phyloP scores from a whole-genome alignment of 2,888 invertebrate genomes.

The Cephus spinipes region DNA sequence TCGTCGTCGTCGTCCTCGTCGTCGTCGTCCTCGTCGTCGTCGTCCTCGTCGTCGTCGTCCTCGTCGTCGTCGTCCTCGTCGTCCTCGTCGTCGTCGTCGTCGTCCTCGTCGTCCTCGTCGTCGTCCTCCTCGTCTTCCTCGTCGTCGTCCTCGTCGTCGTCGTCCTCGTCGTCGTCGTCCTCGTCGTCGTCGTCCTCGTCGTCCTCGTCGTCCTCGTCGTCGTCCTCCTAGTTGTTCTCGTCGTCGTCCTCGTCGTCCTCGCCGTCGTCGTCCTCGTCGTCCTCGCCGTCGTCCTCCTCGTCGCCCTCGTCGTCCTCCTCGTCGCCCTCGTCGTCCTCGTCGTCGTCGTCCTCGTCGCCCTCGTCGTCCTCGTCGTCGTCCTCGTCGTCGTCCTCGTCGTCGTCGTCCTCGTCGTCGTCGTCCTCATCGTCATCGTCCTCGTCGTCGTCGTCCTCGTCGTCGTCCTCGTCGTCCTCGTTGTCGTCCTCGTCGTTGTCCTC shows the following conservation, averaged over 20 bases:
- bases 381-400: background rate
- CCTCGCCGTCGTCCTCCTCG: too few species aligned
- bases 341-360: too few species aligned
- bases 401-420: too few species aligned
- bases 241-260: background rate
- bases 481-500: too few species aligned
- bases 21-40: background rate
- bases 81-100: background rate
- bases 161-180: background rate
- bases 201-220: background rate
- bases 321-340: too few species aligned
- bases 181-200: background rate
- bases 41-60: background rate
- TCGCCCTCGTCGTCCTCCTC: too few species aligned
- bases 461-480: background rate
- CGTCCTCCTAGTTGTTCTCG: too few species aligned
- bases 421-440: background rate
- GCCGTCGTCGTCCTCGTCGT: too few species aligned
- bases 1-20: conserved; percentile 6
- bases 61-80: background rate
- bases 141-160: background rate
- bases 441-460: background rate
- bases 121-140: too few species aligned
- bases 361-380: background rate
- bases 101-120: background rate